Evolutionary conservation across 2,888 invertebrate species (phyloP), one percentile per base, ranked within the genome.

Genomic region (Esperia sulphurella): DNA sequence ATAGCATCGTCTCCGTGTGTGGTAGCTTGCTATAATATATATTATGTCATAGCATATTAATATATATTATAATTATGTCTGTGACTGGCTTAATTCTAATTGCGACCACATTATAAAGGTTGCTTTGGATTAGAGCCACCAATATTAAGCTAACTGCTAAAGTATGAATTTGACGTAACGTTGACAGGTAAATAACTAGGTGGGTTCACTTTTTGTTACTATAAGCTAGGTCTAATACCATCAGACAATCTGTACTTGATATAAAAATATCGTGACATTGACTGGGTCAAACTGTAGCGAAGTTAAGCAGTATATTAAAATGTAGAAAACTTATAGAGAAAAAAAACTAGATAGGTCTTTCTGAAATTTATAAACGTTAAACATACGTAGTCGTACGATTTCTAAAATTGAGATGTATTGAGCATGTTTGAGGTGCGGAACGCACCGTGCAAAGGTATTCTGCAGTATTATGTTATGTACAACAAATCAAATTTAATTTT

Each of bases 321-420:
- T 59, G 73, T 83, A 80, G 80, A 61, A 55, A 66, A 71, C 71
- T 21, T 66, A 66, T 75, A 78, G 75, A 40, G 59, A 62, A 70
- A 67, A 77, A 21, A 21, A 21, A 21, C 21, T 84, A 86, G 83
- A 83, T 88, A 87, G 87, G 83, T 68, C 71, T 81, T 84, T 86
- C 87, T 81, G 83, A 88, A 88, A 87, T 87, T 85, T 87, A 87
- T 87, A 80, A 86, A 86, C 74, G 87, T 87, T 87, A 77, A 75
- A 75, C 64, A 71, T 78, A 75, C 68, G 71, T 82, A 78, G 80
- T 83, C 72, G 75, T 78, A 76, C 71, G 66, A 63, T 74, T 74
- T 72, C 70, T 67, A 65, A 21, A 63, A 60, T 69, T 63, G 63
- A 61, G 59, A 52, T 51, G 49, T 35, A 31, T 43, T 10, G 29